Evolutionary conservation across 23 tunicate species (phyloP), one percentile per base, ranked within the genome.

Genomic region (Ciona savignyi): DNA sequence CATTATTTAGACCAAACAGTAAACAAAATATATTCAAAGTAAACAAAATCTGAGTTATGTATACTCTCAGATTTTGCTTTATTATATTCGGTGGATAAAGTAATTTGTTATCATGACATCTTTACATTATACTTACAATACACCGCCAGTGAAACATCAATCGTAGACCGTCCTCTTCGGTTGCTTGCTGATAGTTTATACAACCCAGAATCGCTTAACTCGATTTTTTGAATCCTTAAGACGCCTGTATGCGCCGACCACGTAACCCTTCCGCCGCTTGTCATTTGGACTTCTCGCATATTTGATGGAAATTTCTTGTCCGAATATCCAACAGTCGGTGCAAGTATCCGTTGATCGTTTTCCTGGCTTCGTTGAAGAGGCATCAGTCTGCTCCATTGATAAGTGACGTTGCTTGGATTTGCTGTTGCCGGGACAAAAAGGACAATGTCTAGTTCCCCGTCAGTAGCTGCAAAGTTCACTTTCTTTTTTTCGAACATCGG

Each of bases 61-160:
- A n/a, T n/a, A n/a, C n/a, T n/a, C n/a, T n/a, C n/a, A n/a, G n/a
- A n/a, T n/a, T n/a, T n/a, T n/a, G n/a, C n/a, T n/a, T n/a, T n/a
- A n/a, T n/a, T n/a, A n/a, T n/a, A n/a, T n/a, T n/a, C n/a, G n/a
- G n/a, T n/a, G n/a, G n/a, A n/a, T n/a, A n/a, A n/a, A n/a, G n/a
- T n/a, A n/a, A n/a, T n/a, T n/a, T n/a, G n/a, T n/a, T n/a, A n/a
- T n/a, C n/a, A n/a, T n/a, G n/a, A n/a, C n/a, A n/a, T n/a, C n/a
- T n/a, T n/a, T n/a, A n/a, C n/a, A 42, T 42, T 42, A 49, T 75
- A 77, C 96, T 65, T 73, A 88, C 96, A 88, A 2, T 80, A 78
- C 20, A 88, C 96, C 33, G 77, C 79, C 25, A 88, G 4, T 9
- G 80, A 65, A 60, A 88, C 33, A 35, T 82, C 67, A 22, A 62